Base-by-base conservation (phyloP, 2,888 invertebrate species). In the Clostera curtula region DNA sequence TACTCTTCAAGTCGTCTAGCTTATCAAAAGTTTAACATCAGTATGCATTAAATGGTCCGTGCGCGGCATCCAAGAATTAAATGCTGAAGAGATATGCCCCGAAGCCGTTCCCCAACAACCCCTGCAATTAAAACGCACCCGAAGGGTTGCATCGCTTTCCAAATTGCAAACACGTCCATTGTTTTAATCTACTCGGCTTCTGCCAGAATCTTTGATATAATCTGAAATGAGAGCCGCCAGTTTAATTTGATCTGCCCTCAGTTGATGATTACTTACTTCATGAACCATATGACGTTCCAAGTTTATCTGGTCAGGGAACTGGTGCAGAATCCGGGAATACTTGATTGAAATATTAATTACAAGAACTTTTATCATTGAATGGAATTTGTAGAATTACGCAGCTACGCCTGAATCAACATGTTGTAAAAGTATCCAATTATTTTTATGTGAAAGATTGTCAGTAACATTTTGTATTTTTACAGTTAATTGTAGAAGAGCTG, bases 81-180 rank as follows among this genome's bases (percentile, higher is more conserved):
- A 58, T 45, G 49, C 49, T 52, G 49, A 61, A 66, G 64, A 62
- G 66, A 68, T 63, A 57, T 60, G 43, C 48, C 49, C 49, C 39
- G 48, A 40, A 47, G 45, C 45, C 51, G 34, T 43, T 49, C 56
- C 34, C 36, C 34, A 42, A 42, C 61, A 57, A 66, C 72, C 76
- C 74, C 55, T 72, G 77, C 77, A 80, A 80, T 80, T 79, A 77
- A 74, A 76, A 73, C 73, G 75, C 76, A 74, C 69, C 71, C 71
- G 58, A 75, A 79, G 77, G 79, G 79, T 74, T 79, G 79, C 79
- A 79, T 54, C 67, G 66, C 60, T 68, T 66, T 70, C 64, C 46
- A 62, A 70, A 80, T 80, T 79, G 70, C 76, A 74, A 73, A 73
- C 80, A 79, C 79, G 77, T 79, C 63, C 77, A 75, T 80, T 77